Base-by-base conservation (phyloP, 2,113 vertebrate genomes). In the Empidonax alnorum region DNA sequence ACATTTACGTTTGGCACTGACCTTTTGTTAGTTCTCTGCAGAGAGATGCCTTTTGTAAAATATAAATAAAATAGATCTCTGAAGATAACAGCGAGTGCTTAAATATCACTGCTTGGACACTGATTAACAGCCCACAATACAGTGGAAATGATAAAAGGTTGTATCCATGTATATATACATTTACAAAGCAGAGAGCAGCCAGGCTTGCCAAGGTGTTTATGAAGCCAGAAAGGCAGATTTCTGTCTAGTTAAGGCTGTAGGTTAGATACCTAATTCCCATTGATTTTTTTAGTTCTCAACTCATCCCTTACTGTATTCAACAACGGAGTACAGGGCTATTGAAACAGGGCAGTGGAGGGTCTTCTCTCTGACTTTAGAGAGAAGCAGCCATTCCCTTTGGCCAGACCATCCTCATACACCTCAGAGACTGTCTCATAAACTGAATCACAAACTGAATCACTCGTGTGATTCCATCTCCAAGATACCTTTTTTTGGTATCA, bases 21-120 rank as follows among this genome's bases (percentile, higher is more conserved):
- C 88, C 94, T 96, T 97, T 94, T 62, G 76, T 61, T 90, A 84
- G 92, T 49, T 75, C 83, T 92, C 90, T 93, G 76, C 88, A 89
- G 79, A 93, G 90, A 83, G 86, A 81, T 93, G 90, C 69, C 85
- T 94, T 94, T 95, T 87, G 87, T 90, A 86, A 90, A 92, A 84
- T 82, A 95, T 66, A 93, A 92, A 94, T 84, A 93, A 93, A 96
- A 90, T 23, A 89, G 69, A 89, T 84, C 80, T 84, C 69, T 89
- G 88, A 92, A 72, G 90, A 27, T 75, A 93, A 81, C 44, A 78
- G 69, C 0, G 2, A 89, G 86, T 33, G 24, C 49, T 93, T 86
- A 94, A 94, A 96, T 94, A 94, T 71, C 94, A 95, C 58, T 42
- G 83, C 80, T 22, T 39, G 86, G 86, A 78, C 21, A 41, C 73